Evolutionary conservation across 2,797 vertebrate species (phyloP).

Genomic region (Carapus acus): DNA sequence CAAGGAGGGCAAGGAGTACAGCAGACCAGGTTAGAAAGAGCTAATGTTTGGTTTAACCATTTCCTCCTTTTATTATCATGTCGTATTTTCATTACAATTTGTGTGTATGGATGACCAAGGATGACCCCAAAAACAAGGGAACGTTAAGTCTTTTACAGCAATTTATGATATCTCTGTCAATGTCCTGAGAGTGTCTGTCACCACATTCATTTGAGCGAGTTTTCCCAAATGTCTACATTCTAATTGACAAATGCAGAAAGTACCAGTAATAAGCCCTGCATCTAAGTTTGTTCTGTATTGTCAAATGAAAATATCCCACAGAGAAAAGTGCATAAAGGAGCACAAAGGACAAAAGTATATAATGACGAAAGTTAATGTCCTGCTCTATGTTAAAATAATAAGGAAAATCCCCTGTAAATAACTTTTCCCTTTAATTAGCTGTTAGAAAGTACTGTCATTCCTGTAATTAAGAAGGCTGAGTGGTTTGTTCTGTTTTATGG

Average conservation of each 20-base stretch:
- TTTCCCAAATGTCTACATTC: no score
- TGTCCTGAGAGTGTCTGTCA: slow-evolving; percentile 4
- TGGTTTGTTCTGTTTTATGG: slow-evolving; percentile 55
- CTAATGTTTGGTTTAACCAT: slow-evolving; percentile 10
- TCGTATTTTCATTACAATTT: not conserved
- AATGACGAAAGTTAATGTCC: slow-evolving; percentile 14
- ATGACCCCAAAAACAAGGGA: no score
- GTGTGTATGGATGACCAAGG: no score
- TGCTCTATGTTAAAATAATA: slow-evolving; percentile 37
- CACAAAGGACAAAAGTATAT: slow-evolving; percentile 15
- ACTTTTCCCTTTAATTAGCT: slow-evolving; percentile 52
- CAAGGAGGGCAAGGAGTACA: slow-evolving; percentile 85
- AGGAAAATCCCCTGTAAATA: slow-evolving; percentile 45
- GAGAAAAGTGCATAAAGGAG: not conserved
- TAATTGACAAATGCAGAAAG: not conserved
- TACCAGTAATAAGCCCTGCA: slow-evolving; percentile 14
- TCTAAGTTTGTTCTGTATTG: slow-evolving; percentile 18
- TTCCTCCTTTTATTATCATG: no score
- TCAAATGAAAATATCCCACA: slow-evolving; percentile 17
- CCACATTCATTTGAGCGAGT: no score
- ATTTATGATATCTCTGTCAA: not conserved
- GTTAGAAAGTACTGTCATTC: slow-evolving; percentile 53
- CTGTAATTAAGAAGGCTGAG: slow-evolving; percentile 64
- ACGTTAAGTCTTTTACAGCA: not conserved
- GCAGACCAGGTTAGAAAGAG: slow-evolving; percentile 81